These are phyloP conservation scores for Eulemur albifrons DNA, from an alignment of 2,797 vertebrate genomes.

Conservation along the genomic window DNA sequence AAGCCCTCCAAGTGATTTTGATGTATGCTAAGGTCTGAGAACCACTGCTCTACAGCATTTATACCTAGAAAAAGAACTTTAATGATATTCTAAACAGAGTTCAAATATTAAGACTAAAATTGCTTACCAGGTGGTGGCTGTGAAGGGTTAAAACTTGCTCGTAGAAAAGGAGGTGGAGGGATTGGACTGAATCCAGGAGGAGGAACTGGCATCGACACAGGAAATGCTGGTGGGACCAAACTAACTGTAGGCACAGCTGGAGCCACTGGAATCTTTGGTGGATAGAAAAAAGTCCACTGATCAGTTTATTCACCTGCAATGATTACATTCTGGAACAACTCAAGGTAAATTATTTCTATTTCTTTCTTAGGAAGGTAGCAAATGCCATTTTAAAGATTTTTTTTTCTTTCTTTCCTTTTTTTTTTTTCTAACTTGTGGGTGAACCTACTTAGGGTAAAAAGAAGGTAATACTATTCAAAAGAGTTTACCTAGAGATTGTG, in stretches of 20 bases:
- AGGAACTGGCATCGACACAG: constrained; percentile 95
- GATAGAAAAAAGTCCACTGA: constrained; percentile 51
- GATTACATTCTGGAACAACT: not conserved
- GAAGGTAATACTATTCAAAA: not conserved
- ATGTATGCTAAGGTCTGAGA: not conserved
- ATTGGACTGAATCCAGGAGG: constrained; percentile 94
- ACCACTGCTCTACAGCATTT: not conserved
- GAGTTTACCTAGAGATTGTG: not conserved
- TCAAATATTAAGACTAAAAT: not conserved
- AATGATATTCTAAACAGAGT: not conserved
- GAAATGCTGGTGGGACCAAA: constrained; percentile 94
- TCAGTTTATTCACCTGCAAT: constrained; percentile 40
- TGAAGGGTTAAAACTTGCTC: constrained; percentile 94
- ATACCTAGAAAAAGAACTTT: not conserved
- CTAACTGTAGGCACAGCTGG: constrained; percentile 94
- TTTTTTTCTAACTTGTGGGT: not conserved
- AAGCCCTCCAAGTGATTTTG: not conserved
- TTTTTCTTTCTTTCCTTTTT: not conserved
- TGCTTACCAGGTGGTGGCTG: constrained; percentile 96
- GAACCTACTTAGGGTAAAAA: not conserved
- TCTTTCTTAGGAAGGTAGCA: not conserved
- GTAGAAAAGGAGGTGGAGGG: constrained; percentile 94
- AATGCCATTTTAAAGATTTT: not conserved
- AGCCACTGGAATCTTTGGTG: constrained; percentile 92
- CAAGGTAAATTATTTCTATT: not conserved